Base-by-base conservation (phyloP, 2,113 vertebrate species). In the Cisticola juncidis region DNA sequence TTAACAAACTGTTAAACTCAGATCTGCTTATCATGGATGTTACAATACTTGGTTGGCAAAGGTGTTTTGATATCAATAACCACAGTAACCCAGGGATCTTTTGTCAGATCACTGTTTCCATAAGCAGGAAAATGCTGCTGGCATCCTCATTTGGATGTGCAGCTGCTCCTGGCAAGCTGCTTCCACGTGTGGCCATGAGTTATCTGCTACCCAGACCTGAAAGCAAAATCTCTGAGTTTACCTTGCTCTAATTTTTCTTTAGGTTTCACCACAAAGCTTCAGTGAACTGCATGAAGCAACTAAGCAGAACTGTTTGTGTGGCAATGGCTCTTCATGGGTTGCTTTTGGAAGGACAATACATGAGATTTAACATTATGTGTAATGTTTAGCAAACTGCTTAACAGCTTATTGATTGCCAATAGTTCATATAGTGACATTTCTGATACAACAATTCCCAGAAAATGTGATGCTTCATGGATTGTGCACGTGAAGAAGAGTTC, bases 161-260 rank as follows among this genome's bases (percentile, higher is more conserved):
- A 73, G 40, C 56, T 60, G 23, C 9, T 82, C 36, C 76, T 54
- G 33, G 14, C 40, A 45, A 61, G 20, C 33, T 44, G 51, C 65
- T 65, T 50, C 60, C 74, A 70, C 0, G 0, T 5, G 23, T 44
- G n/a, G 28, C 20, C 48, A 73, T 5, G 45, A 64, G 13, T 33
- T 42, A 36, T 53, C 53, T 83, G 25, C 45, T 61, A 45, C 28
- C 18, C 70, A 24, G 13, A 73, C 54, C 23, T 22, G 54, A 72
- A 87, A 95, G 24, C 14, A 38, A 72, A 83, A 70, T 17, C 60
- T 68, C 40, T 40, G 12, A 40, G 19, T 35, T 50, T 19, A 84
- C 18, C 31, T 71, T 57, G 42, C 61, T 50, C 48, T 78, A 58
- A 40, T 73, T 57, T 51, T 64, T 58, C 11, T 72, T 72, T 5